These are phyloP conservation scores for Athripsodes cinereus DNA, from an alignment of 2,888 invertebrate genomes.

Conservation along the genomic window DNA sequence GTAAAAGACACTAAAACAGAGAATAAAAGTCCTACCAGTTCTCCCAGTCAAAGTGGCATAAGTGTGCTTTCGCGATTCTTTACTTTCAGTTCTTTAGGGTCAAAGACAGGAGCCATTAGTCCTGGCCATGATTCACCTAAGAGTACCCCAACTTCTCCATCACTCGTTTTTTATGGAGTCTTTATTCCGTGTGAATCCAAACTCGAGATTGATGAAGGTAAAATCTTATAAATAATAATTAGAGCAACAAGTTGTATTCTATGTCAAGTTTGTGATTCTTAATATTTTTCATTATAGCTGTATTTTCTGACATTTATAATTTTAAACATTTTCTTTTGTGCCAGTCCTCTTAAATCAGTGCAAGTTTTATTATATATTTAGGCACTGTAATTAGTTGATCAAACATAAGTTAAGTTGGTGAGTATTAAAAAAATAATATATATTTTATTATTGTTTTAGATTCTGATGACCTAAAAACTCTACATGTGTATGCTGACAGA, in stretches of 20 bases:
- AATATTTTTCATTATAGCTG: neutral
- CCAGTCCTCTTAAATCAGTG: no score
- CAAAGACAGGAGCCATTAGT: neutral
- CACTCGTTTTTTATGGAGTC: constrained; percentile 44
- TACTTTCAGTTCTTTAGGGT: constrained; percentile 20
- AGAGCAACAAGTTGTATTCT: no score
- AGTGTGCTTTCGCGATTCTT: constrained; percentile 22
- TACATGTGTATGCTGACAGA: constrained; percentile 67
- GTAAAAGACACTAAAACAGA: constrained; percentile 9
- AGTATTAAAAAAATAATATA: neutral
- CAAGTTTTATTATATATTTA: no score
- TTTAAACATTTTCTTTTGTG: no score
- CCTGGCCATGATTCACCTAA: neutral
- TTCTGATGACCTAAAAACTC: constrained; percentile 35
- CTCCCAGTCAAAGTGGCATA: constrained; percentile 19
- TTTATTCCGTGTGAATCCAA: constrained; percentile 51
- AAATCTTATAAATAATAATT: no score
- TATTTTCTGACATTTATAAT: no score
- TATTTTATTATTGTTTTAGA: constrained; percentile 9
- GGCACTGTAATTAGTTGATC: no score
- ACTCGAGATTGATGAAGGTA: constrained; percentile 49
- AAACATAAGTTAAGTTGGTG: no score
- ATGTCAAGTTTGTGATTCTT: no score
- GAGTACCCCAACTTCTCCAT: constrained; percentile 32
- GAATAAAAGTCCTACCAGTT: constrained; percentile 4